Base-by-base conservation (phyloP, 2,113 vertebrate species). In the Solea senegalensis region DNA sequence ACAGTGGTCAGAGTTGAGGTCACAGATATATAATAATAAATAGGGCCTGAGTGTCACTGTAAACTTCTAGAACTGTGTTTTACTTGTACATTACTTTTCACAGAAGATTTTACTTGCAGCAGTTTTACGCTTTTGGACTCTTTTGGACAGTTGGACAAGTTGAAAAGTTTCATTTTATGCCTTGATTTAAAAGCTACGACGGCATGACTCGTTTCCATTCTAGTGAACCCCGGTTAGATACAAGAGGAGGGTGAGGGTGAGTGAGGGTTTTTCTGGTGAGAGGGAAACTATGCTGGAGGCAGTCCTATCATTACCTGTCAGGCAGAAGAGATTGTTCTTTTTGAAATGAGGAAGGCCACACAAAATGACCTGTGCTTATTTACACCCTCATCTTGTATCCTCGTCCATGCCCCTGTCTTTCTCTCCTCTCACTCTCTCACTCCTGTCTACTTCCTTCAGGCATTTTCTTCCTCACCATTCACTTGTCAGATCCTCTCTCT, bases 401-500 rank as follows among this genome's bases (percentile, higher is more conserved):
- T 49, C 52, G 70, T 64, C 64, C 43, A 34, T 34, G 1, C 34
- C 34, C 34, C 34, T 34, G 34, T 70, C n/a, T 39, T 48, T 62
- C 67, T 8, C 11, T 48, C 6, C 10, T 10, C 40, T 34, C 27
- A 5, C 46, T 43, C 39, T 55, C 54, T 57, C 70, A 50, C 68
- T 54, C 26, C 61, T 28, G 45, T 74, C 75, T 63, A 27, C 63
- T 72, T 83, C 65, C 77, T 73, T 13, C 5, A 75, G 70, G 81
- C 77, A 83, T 78, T 80, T 80, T 80, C 78, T 71, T 70, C 74
- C 64, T 65, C 75, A 85, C 80, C 74, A 87, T 86, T 91, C 82
- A 84, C 3, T 63, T 74, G 78, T 84, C 78, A 78, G 49, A 73
- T 72, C 61, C 71, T 76, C 69, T 57, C 72, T 57, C 69, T 67